phyloP scores from a whole-genome alignment of 2,113 vertebrate species.

The Eleginops maclovinus region DNA sequence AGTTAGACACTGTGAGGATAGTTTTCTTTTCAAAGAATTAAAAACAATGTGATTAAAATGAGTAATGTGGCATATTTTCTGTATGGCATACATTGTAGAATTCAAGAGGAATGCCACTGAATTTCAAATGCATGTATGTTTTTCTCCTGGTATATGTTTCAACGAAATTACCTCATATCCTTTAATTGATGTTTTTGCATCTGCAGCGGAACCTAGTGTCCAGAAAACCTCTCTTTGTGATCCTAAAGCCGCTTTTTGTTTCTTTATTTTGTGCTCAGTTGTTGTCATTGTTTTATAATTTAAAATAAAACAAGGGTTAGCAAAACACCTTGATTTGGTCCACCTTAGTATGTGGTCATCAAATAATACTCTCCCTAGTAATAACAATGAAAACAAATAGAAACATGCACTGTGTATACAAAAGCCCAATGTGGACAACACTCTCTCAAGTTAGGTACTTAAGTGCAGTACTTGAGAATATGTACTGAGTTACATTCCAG shows the following conservation, averaged over 20 bases:
- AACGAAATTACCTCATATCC: slow-evolving; percentile 52
- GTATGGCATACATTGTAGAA: slow-evolving; percentile 64
- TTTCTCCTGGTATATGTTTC: slow-evolving; percentile 30
- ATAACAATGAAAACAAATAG: not conserved
- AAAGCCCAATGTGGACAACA: not conserved
- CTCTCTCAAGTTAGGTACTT: no score
- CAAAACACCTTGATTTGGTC: slow-evolving; percentile 38
- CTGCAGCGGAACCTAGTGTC: slow-evolving; percentile 21
- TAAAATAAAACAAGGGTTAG: slow-evolving; percentile 60
- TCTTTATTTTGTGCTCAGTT: slow-evolving; percentile 36
- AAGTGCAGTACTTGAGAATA: no score
- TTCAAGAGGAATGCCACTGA: slow-evolving; percentile 70
- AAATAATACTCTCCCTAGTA: not conserved
- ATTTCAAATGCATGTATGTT: slow-evolving; percentile 59
- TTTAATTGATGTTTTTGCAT: slow-evolving; percentile 39
- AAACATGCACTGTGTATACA: not conserved
- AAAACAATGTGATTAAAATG: slow-evolving; percentile 70
- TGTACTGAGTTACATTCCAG: no score
- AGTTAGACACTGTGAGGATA: slow-evolving; percentile 79
- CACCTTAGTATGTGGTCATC: slow-evolving; percentile 31
- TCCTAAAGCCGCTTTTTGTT: slow-evolving; percentile 27
- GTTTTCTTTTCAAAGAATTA: slow-evolving; percentile 69
- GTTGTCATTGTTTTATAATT: slow-evolving; percentile 52
- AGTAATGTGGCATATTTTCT: slow-evolving; percentile 72
- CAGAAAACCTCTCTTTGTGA: slow-evolving; percentile 40